Base-by-base conservation (phyloP, 2,113 vertebrate species). In the Chlamydotis undulata region DNA sequence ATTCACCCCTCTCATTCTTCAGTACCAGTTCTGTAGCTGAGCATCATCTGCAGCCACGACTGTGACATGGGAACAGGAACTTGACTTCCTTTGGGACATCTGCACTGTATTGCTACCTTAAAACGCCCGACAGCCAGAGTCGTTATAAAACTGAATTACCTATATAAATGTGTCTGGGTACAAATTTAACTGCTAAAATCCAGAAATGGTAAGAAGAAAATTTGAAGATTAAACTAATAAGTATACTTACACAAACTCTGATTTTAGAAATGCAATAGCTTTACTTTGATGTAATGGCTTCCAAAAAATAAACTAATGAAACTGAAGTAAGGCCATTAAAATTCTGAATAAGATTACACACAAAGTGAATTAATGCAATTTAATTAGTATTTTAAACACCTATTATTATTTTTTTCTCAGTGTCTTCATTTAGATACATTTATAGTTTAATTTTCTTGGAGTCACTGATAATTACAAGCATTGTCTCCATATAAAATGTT, bases 201-300 rank as follows among this genome's bases (percentile, higher is more conserved):
- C 11, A 43, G 28, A 47, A 47, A 60, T 14, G 4, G 5, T 45
- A 35, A 50, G 52, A 57, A 39, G 19, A 67, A 77, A 67, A 43
- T 31, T 0, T 24, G 24, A 86, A 68, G n/a, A 60, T 52, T 49
- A 55, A 83, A 37, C 28, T 45, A 35, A 29, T 37, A 59, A 41
- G 23, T n/a, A 55, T 12, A 76, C 10, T 52, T 50, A 12, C 4
- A 52, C 0, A 6, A 68, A 28, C 4, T 28, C 0, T 0, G 39
- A n/a, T 83, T 91, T 71, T 28, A 55, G 31, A 59, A 82, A 28
- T 28, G 5, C 5, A 86, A 50, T n/a, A 47, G 17, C 8, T 82
- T 82, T 65, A 70, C 18, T 71, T 68, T 13, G 35, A 79, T 31
- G 19, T 6, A 67, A 47, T 0, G 0, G 10, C 15, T 80, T 76